phyloP scores from a whole-genome alignment of 2,797 vertebrate species.

The Valencia hispanica region DNA sequence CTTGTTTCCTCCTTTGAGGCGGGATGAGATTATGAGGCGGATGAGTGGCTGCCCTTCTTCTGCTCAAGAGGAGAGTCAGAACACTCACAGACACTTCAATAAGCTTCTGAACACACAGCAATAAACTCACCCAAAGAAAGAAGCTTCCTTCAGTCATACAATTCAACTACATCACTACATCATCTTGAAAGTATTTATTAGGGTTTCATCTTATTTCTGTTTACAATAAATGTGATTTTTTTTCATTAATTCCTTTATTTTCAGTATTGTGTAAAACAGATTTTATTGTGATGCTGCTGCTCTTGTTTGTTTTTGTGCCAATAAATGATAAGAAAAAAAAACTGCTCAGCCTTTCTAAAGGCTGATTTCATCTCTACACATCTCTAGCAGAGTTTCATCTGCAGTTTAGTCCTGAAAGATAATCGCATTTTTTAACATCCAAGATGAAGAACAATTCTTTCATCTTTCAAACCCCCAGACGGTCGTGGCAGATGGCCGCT shows the following conservation, averaged over 20 bases:
- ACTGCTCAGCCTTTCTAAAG: background rate
- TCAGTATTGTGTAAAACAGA: background rate
- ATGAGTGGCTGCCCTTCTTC: slow-evolving; percentile 47
- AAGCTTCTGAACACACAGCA: background rate
- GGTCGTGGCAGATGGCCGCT: too few relatives aligned
- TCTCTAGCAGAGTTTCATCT: background rate
- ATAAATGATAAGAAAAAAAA: too few relatives aligned
- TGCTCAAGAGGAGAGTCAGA: slow-evolving; percentile 34
- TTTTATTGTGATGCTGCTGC: background rate
- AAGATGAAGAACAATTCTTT: background rate
- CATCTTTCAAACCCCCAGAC: too few relatives aligned
- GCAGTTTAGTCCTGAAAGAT: background rate
- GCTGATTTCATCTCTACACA: background rate
- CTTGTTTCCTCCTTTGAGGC: slow-evolving; percentile 52
- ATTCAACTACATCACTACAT: background rate
- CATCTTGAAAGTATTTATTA: background rate
- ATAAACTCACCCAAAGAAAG: background rate
- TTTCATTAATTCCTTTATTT: background rate
- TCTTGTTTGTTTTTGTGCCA: background rate
- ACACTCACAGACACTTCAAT: slow-evolving; percentile 26
- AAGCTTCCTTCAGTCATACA: background rate
- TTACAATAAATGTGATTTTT: background rate
- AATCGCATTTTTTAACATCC: background rate
- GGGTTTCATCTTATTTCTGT: background rate
- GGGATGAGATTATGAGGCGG: slow-evolving; percentile 54